Conservation (phyloP, 1,140 invertebrate genomes). For the Diploscapter pachys region DNA sequence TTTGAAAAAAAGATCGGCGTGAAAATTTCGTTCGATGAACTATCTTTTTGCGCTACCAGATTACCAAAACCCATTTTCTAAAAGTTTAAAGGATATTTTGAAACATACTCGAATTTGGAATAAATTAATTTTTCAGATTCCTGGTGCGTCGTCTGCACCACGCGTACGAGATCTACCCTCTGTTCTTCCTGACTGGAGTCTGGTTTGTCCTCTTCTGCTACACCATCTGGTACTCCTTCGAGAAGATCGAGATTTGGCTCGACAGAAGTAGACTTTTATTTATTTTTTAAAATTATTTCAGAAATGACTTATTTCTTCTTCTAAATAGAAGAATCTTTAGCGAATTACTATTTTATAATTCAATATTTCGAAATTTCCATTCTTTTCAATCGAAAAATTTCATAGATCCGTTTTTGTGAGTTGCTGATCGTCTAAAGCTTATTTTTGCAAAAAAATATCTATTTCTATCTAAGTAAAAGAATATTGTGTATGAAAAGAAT, state of each 20-base stretch:
- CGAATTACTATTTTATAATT: background rate
- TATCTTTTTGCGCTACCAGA: background rate
- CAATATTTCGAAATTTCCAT: background rate
- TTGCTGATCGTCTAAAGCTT: background rate
- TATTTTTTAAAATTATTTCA: no score
- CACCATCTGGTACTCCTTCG: slow-evolving; percentile 44
- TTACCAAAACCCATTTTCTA: slow-evolving; percentile 3
- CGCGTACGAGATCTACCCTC: slow-evolving; percentile 50
- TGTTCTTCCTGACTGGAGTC: slow-evolving; percentile 38
- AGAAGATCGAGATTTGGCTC: slow-evolving; percentile 50
- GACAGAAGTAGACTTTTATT: slow-evolving; percentile 44
- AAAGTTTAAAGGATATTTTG: background rate
- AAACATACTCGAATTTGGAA: background rate
- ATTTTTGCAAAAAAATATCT: background rate
- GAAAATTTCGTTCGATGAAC: background rate
- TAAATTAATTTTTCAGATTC: slow-evolving; percentile 38
- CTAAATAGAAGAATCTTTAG: background rate
- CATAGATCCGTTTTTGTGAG: background rate
- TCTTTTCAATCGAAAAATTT: background rate
- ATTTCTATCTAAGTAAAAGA: background rate
- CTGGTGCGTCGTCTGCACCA: slow-evolving; percentile 44
- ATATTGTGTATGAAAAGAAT: background rate
- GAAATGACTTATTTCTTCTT: background rate
- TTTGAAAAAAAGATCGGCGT: no score
- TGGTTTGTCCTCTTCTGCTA: slow-evolving; percentile 52